phyloP scores from a whole-genome alignment of 2,113 vertebrate genomes.

The Sinosuthora webbiana region DNA sequence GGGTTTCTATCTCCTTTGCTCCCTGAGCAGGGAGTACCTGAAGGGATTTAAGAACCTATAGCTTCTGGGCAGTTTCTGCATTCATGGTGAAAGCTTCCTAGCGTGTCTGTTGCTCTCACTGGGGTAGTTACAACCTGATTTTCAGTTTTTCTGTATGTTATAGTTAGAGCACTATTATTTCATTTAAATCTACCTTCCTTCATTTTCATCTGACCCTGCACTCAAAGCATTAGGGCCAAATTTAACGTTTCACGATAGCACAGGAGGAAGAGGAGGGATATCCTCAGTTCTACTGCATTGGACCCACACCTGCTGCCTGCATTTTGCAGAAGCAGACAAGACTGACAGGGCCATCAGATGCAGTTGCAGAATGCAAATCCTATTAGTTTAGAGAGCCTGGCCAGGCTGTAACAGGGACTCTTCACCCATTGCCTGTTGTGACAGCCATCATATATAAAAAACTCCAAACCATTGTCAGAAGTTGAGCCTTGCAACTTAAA shows the following conservation, averaged over 20 bases:
- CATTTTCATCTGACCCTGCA: not conserved
- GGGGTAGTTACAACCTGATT: not conserved
- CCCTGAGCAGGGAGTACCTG: not conserved
- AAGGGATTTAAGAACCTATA: not conserved
- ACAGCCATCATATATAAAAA: not conserved
- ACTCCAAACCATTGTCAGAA: not conserved
- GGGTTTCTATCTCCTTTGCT: not conserved
- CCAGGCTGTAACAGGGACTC: not conserved
- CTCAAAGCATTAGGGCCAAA: not conserved
- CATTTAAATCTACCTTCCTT: not conserved
- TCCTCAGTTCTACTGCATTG: not conserved
- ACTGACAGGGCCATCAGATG: not conserved
- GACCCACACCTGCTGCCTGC: rapidly evolving
- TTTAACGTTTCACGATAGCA: not conserved
- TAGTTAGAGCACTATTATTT: not conserved
- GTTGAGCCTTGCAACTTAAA: not conserved
- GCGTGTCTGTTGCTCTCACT: not conserved
- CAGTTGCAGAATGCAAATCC: not conserved
- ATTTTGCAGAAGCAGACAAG: not conserved
- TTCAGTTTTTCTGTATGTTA: not conserved
- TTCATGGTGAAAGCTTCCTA: not conserved
- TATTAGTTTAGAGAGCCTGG: not conserved
- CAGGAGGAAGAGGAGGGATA: not conserved
- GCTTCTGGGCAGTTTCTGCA: not conserved
- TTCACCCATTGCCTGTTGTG: not conserved